Conservation (phyloP, 2,888 invertebrate genomes). For the Vandiemenella viatica region DNA sequence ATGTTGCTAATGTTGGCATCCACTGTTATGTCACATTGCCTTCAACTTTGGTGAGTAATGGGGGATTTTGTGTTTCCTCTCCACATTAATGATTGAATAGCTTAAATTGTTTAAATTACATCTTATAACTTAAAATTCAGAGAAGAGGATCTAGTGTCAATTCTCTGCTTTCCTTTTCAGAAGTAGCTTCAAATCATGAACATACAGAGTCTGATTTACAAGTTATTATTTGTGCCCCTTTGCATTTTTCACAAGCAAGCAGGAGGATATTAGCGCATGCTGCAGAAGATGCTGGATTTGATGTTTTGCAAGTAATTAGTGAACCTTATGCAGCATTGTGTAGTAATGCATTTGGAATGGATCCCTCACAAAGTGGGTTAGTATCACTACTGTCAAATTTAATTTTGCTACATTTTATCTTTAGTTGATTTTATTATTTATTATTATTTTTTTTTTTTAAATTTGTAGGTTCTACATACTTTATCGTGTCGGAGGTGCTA, state of each 20-base stretch:
- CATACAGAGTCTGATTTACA: slow-evolving; percentile 40
- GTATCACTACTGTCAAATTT: too few relatives aligned
- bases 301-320: slow-evolving; percentile 54
- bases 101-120: too few relatives aligned
- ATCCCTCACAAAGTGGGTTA: slow-evolving; percentile 25
- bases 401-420: too few relatives aligned
- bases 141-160: background rate
- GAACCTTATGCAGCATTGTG: slow-evolving; percentile 59
- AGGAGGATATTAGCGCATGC: slow-evolving; percentile 42
- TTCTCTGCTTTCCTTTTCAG: slow-evolving; percentile 21
- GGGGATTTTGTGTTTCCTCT: too few relatives aligned
- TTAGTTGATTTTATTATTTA: background rate
- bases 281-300: slow-evolving; percentile 57
- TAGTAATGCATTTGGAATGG: too few relatives aligned
- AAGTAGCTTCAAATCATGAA: slow-evolving; percentile 47
- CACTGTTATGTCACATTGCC: too few relatives aligned
- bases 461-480: too few relatives aligned
- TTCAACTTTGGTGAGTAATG: too few relatives aligned
- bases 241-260: slow-evolving; percentile 43
- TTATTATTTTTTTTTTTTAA: slow-evolving; percentile 21
- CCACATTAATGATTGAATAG: too few relatives aligned
- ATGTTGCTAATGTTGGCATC: too few relatives aligned
- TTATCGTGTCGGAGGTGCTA: slow-evolving; percentile 55
- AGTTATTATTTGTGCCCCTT: slow-evolving; percentile 56
- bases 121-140: too few relatives aligned